phyloP scores from a whole-genome alignment of 2,113 vertebrate genomes.

The Poeciliopsis prolifica region DNA sequence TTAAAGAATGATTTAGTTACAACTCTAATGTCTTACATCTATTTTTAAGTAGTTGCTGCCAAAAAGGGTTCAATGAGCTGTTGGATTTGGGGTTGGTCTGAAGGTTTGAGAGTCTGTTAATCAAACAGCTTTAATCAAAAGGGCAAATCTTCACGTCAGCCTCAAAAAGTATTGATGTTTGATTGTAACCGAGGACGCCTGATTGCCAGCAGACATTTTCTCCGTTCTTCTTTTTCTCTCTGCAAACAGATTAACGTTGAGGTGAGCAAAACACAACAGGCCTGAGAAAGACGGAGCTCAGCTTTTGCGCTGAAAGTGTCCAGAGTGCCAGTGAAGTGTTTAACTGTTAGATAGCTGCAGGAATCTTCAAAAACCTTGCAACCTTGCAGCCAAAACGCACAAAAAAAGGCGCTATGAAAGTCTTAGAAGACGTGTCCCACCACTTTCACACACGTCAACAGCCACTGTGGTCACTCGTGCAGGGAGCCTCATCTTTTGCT shows the following conservation, averaged over 20 bases:
- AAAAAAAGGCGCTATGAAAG: not conserved
- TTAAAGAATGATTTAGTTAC: not conserved
- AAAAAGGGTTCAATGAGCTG: not conserved
- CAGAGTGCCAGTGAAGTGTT: not conserved
- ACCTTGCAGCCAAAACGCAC: not conserved
- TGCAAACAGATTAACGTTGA: no score
- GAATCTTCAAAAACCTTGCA: not conserved
- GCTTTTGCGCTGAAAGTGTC: not conserved
- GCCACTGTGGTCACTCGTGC: slow-evolving; percentile 41
- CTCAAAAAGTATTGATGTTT: not conserved
- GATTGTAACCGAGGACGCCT: not conserved
- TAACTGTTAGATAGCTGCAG: not conserved
- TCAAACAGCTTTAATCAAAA: not conserved
- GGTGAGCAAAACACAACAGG: no score
- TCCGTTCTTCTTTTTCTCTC: not conserved
- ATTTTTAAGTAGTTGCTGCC: not conserved
- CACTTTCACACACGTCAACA: slow-evolving; percentile 67
- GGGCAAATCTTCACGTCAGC: not conserved
- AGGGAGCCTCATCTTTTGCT: slow-evolving; percentile 38
- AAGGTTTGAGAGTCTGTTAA: not conserved
- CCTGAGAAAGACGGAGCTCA: not conserved
- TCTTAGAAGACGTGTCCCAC: slow-evolving; percentile 27
- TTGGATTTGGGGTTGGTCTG: not conserved
- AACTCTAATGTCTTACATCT: not conserved
- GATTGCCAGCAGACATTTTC: not conserved